phyloP scores from a whole-genome alignment of 2,797 vertebrate genomes.

The Rhabdomys pumilio region DNA sequence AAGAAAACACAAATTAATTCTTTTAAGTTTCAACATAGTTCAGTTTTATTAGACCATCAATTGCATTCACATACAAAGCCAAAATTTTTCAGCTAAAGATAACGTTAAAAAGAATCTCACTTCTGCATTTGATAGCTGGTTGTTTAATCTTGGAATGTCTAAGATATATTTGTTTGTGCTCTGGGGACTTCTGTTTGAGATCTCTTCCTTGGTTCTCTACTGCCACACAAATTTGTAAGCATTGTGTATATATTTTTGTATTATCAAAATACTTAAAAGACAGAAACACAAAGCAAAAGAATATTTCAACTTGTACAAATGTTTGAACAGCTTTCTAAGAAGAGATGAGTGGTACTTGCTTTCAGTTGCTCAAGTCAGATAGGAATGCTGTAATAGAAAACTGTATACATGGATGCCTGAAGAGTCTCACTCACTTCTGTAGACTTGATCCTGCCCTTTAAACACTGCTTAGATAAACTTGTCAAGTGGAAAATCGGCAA shows the following conservation, averaged over 20 bases:
- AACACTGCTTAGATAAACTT: neutral
- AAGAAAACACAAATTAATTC: neutral
- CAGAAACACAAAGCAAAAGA: neutral
- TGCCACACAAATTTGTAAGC: neutral
- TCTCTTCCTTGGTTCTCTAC: neutral
- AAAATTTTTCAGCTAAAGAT: neutral
- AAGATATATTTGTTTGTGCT: neutral
- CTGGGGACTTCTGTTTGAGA: neutral
- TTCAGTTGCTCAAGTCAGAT: neutral
- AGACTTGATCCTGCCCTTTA: neutral
- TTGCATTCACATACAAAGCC: neutral
- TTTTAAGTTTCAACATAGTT: neutral
- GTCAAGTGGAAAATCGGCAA: neutral
- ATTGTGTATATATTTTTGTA: neutral
- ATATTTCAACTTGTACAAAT: neutral
- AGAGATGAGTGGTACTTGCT: neutral
- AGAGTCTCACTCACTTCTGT: neutral
- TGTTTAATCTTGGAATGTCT: neutral
- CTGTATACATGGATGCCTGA: neutral
- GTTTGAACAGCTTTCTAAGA: too few relatives aligned
- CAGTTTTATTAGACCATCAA: neutral
- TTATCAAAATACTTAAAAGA: neutral
- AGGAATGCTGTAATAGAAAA: neutral
- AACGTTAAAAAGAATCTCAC: neutral
- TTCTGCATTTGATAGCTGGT: neutral